Conservation (phyloP, 2,113 vertebrate species). For the Rhinichthys klamathensis region DNA sequence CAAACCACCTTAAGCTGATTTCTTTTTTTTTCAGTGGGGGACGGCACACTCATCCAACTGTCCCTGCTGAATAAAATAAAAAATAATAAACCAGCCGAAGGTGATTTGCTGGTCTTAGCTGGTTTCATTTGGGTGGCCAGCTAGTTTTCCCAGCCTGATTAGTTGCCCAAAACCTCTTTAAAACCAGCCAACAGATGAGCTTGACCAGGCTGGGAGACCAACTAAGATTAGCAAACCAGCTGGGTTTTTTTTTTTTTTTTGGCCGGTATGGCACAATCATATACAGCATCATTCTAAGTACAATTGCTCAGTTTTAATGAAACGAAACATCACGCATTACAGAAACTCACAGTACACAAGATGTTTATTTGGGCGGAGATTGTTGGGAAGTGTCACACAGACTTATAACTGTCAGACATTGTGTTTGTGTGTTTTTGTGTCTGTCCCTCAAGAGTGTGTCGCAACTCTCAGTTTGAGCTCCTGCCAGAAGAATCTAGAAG, state of each 20-base stretch:
- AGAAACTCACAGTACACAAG: slow-evolving; percentile 17
- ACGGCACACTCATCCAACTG: too few species aligned
- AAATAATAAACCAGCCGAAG: too few species aligned
- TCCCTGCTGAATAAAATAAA: too few species aligned
- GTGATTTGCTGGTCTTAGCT: too few species aligned
- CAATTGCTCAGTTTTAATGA: background rate
- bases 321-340: background rate
- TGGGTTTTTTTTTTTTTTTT: background rate
- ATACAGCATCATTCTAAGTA: background rate
- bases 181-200: background rate
- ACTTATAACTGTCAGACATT: slow-evolving; percentile 24
- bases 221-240: too few species aligned
- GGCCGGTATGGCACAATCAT: background rate
- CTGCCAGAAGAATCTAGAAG: slow-evolving; percentile 14
- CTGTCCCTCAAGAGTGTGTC: slow-evolving; percentile 12
- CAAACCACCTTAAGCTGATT: too few species aligned
- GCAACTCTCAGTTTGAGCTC: slow-evolving; percentile 4
- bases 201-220: background rate
- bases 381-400: background rate
- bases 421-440: slow-evolving; percentile 24
- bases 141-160: too few species aligned
- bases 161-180: background rate
- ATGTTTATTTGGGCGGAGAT: background rate
- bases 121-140: too few species aligned
- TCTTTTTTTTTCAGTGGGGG: too few species aligned